These are phyloP conservation scores for Piaya cayana DNA, from an alignment of 2,113 vertebrate species.

Conservation along the genomic window DNA sequence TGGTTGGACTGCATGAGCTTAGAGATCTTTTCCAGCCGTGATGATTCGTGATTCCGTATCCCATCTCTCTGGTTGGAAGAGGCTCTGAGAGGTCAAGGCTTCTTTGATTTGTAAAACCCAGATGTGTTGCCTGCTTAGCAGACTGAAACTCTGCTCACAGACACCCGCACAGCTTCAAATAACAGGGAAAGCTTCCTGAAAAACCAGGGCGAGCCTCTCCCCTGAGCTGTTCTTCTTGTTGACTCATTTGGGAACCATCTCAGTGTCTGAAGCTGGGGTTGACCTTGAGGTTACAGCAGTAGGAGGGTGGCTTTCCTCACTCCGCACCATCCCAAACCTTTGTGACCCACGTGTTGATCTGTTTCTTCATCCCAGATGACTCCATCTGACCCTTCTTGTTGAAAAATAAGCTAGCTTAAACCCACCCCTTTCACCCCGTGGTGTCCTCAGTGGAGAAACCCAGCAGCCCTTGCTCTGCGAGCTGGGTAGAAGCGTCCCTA, in stretches of 20 bases:
- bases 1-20: too few species aligned
- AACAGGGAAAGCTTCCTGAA: constrained; percentile 24
- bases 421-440: background rate
- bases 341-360: background rate
- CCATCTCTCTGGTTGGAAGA: fast-evolving
- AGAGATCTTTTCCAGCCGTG: too few species aligned
- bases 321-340: background rate
- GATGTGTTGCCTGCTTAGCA: background rate
- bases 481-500: background rate
- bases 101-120: background rate
- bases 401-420: background rate
- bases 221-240: background rate
- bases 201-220: background rate
- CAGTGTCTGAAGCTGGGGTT: background rate
- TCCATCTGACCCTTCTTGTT: background rate
- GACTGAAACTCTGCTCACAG: background rate
- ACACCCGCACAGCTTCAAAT: background rate
- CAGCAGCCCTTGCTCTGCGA: fast-evolving
- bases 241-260: constrained; percentile 11
- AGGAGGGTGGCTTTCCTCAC: background rate
- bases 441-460: fast-evolving
- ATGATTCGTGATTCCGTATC: background rate
- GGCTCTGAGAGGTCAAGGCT: background rate
- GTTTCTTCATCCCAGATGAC: background rate
- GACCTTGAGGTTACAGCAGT: background rate